Evolutionary conservation across 2,113 vertebrate genomes (phyloP).

Genomic region (Atractosteus spatula): DNA sequence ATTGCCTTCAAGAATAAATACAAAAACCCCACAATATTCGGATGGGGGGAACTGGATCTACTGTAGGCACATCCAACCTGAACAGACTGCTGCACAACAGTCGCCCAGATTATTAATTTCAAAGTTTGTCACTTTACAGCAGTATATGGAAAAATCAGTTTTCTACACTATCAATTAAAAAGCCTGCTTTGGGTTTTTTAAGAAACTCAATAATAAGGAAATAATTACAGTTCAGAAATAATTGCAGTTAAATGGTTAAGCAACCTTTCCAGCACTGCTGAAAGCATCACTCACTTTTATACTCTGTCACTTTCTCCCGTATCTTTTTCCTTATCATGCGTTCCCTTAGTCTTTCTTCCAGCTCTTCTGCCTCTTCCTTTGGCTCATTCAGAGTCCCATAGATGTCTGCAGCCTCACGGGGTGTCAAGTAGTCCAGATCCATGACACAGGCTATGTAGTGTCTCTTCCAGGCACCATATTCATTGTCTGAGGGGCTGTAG

Average conservation of each 20-base stretch:
- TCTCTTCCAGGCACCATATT: slow-evolving; percentile 70
- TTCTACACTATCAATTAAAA: too few species aligned
- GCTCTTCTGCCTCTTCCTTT: slow-evolving; percentile 41
- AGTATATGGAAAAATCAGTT: too few species aligned
- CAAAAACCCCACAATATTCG: too few species aligned
- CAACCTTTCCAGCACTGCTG: neutral
- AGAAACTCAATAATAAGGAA: too few species aligned
- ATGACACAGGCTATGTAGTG: slow-evolving; percentile 66
- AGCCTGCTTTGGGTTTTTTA: too few species aligned
- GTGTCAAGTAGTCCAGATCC: slow-evolving; percentile 61
- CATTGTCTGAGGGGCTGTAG: slow-evolving; percentile 57
- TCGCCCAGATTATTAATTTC: too few species aligned
- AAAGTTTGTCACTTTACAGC: too few species aligned
- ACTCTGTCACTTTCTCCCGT: slow-evolving; percentile 56
- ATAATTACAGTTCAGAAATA: too few species aligned
- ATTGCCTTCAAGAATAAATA: too few species aligned
- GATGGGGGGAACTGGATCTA: too few species aligned
- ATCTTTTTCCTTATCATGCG: slow-evolving; percentile 57
- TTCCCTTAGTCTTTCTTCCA: slow-evolving; percentile 63
- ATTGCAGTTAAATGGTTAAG: neutral
- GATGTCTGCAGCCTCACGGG: slow-evolving; percentile 53
- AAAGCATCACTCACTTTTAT: slow-evolving; percentile 62
- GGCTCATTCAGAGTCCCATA: slow-evolving; percentile 62
- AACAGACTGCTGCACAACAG: too few species aligned
- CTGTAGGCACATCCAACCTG: too few species aligned